A percentile compares a stretch with the other conserved stretches of the same genome.
phyloP scores from a whole-genome alignment of 2,113 vertebrate species.

The Mobula birostris region DNA sequence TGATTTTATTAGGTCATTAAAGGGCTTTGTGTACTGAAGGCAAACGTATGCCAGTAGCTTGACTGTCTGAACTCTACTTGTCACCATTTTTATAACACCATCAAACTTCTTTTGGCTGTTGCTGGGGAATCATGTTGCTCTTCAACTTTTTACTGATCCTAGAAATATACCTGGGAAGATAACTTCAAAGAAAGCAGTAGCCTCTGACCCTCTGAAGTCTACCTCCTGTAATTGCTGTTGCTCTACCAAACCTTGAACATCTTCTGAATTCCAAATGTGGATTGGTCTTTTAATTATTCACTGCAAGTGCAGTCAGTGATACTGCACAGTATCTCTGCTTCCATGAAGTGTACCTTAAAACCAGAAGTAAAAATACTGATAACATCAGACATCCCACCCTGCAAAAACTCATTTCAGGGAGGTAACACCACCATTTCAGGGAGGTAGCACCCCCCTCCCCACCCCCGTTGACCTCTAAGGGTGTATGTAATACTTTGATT shows the following conservation, averaged over 20 bases:
- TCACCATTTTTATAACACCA: too few relatives aligned
- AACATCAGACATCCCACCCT: too few relatives aligned
- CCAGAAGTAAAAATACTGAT: not conserved
- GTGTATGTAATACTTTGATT: too few relatives aligned
- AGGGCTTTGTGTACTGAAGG: not conserved
- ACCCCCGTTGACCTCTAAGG: too few relatives aligned
- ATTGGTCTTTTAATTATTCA: not conserved
- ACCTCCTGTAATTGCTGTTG: too few relatives aligned
- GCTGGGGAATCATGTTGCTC: not conserved
- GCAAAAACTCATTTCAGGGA: too few relatives aligned
- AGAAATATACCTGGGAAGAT: not conserved
- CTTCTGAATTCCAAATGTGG: not conserved
- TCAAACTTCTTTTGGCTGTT: too few relatives aligned
- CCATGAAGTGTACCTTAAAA: not conserved
- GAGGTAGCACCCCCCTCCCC: too few relatives aligned
- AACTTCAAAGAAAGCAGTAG: not conserved
- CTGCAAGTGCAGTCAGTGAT: too few relatives aligned
- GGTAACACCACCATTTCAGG: too few relatives aligned
- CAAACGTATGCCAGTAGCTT: not conserved
- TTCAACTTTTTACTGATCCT: not conserved
- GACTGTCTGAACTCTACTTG: not conserved
- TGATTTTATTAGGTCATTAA: not conserved
- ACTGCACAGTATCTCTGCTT: not conserved
- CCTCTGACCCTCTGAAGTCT: not conserved
- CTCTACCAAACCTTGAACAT: not conserved